Evolutionary conservation across 2,888 invertebrate genomes (phyloP).

Genomic region (Lottia gigantea): DNA sequence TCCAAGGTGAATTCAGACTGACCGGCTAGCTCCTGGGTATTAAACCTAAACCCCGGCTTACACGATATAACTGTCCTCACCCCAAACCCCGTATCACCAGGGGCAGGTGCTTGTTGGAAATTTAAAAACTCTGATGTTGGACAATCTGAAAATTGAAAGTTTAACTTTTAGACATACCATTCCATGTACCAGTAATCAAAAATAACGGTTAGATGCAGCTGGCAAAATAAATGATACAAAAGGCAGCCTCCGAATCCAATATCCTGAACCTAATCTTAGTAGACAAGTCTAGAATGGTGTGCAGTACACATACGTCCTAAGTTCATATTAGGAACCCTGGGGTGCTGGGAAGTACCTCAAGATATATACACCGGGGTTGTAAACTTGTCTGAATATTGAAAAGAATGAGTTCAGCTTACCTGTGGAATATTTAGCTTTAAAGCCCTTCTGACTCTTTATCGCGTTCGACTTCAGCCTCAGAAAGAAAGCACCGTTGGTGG

Average conservation of each 20-base stretch:
- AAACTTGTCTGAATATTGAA: no score
- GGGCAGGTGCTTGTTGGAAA: slow-evolving; percentile 12
- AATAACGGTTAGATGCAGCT: no score
- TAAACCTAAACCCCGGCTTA: slow-evolving; percentile 32
- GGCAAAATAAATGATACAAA: no score
- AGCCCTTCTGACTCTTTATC: slow-evolving; percentile 25
- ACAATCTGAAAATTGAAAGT: slow-evolving; percentile 37
- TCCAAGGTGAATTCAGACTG: slow-evolving; percentile 26
- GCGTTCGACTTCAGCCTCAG: slow-evolving; percentile 29
- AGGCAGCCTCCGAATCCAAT: no score
- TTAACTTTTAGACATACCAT: no score
- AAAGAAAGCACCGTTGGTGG: slow-evolving; percentile 17
- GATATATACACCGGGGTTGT: no score
- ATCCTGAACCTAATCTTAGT: no score
- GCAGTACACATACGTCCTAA: no score
- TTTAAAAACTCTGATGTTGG: slow-evolving; percentile 23
- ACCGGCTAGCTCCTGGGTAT: slow-evolving; percentile 28
- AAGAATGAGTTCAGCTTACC: slow-evolving; percentile 21
- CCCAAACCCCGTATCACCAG: slow-evolving; percentile 19
- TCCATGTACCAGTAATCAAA: no score
- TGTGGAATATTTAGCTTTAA: slow-evolving; percentile 32
- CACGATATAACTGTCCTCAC: slow-evolving; percentile 33
- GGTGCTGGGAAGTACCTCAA: no score
- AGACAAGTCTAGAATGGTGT: no score
- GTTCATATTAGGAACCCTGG: no score